These are phyloP conservation scores for Laothoe populi DNA, from an alignment of 2,888 invertebrate genomes.

Conservation along the genomic window DNA sequence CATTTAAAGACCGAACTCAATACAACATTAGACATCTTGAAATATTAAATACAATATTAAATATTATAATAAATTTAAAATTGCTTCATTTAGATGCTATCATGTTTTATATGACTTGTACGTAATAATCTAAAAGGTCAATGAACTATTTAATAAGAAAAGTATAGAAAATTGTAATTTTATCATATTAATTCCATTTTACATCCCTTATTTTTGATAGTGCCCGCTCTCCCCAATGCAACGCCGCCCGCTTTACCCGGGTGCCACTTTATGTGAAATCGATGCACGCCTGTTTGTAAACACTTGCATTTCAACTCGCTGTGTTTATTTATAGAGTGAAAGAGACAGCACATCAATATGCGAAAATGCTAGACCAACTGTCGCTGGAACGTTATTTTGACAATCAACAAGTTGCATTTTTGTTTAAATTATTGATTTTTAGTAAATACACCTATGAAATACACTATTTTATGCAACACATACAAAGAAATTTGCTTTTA, in stretches of 20 bases:
- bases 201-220: conserved; percentile 13
- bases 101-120: too few species aligned
- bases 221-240: conserved; percentile 38
- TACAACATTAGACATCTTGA: too few species aligned
- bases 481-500: neutral
- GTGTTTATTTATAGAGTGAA: conserved; percentile 30
- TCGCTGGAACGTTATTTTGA: conserved; percentile 3
- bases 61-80: too few species aligned
- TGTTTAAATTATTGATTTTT: conserved; percentile 7
- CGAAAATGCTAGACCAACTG: neutral
- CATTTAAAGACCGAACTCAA: too few species aligned
- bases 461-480: neutral
- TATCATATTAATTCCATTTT: too few species aligned
- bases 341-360: conserved; percentile 26
- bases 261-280: conserved; percentile 81
- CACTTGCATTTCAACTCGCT: conserved; percentile 46
- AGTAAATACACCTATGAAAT: too few species aligned
- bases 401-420: conserved; percentile 56
- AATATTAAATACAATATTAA: too few species aligned
- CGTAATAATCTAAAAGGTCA: too few species aligned
- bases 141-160: too few species aligned
- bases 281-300: conserved; percentile 83
- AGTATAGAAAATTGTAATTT: too few species aligned
- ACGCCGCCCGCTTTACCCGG: conserved; percentile 38
- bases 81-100: too few species aligned